Percentiles rank a stretch among this genome's conserved stretches.
phyloP scores from a whole-genome alignment of 2,888 invertebrate species.

The Vanessa cardui region DNA sequence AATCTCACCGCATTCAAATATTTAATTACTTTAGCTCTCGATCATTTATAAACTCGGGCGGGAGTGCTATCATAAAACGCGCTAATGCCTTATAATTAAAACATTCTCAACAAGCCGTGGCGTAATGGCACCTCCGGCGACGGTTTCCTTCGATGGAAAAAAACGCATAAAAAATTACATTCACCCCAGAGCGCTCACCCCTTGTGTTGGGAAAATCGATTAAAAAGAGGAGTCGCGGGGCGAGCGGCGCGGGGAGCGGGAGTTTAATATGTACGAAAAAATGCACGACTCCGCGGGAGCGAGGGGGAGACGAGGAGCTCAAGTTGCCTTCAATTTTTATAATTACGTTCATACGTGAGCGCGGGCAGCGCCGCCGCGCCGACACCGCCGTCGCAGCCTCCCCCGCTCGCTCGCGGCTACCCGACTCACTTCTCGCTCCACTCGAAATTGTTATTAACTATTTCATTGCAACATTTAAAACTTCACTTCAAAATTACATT shows the following conservation, averaged over 20 bases:
- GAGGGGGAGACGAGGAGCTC: constrained; percentile 74
- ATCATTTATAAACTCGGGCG: constrained; percentile 80
- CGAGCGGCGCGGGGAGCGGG: constrained; percentile 65
- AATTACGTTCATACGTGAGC: constrained; percentile 85
- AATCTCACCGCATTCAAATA: constrained; percentile 82
- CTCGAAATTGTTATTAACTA: not conserved
- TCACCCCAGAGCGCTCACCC: constrained; percentile 83
- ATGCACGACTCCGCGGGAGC: constrained; percentile 79
- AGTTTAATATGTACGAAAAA: constrained; percentile 83
- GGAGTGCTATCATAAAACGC: constrained; percentile 83
- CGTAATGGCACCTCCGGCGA: constrained; percentile 83
- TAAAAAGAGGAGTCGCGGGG: constrained; percentile 82
- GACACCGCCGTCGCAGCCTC: constrained; percentile 36
- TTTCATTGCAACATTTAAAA: constrained; percentile 12
- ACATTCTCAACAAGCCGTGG: constrained; percentile 84
- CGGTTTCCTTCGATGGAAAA: constrained; percentile 76
- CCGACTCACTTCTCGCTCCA: constrained; percentile 49
- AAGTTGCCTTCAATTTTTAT: constrained; percentile 82
- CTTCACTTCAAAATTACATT: not conserved
- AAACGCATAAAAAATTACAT: constrained; percentile 84
- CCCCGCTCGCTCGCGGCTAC: constrained; percentile 65
- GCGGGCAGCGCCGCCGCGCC: constrained; percentile 37
- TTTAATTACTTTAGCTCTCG: constrained; percentile 81
- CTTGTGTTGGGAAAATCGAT: constrained; percentile 83
- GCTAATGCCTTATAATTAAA: constrained; percentile 84